Conservation (phyloP, 1,140 invertebrate species). For the Drosophila pallidifrons region DNA sequence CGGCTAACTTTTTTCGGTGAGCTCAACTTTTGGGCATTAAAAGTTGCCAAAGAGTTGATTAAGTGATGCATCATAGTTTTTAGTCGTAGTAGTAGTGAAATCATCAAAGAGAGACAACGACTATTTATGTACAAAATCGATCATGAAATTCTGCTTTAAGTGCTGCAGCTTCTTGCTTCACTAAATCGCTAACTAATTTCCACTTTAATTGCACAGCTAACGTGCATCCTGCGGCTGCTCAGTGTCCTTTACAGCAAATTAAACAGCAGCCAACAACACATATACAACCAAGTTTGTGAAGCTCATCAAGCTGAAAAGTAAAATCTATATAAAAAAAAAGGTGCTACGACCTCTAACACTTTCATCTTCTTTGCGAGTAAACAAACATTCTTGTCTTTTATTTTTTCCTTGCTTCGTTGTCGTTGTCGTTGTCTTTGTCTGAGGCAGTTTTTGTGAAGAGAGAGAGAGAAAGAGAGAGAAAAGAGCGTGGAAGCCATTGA, state of each 20-base stretch:
- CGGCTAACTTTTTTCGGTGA: too few relatives aligned
- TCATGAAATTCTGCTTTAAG: too few relatives aligned
- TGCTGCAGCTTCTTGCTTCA: not conserved
- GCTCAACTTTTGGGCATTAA: too few relatives aligned
- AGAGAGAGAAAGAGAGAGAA: not conserved
- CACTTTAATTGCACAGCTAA: slow-evolving; percentile 15
- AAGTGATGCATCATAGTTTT: too few relatives aligned
- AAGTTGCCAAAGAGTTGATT: too few relatives aligned
- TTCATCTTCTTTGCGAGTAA: slow-evolving; percentile 70
- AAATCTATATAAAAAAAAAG: slow-evolving; percentile 61
- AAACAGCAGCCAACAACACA: slow-evolving; percentile 13
- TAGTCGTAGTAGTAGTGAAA: too few relatives aligned
- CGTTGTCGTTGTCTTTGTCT: slow-evolving; percentile 3
- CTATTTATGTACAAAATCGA: too few relatives aligned
- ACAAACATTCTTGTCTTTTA: slow-evolving; percentile 55
- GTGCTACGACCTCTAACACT: slow-evolving; percentile 71
- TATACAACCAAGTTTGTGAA: slow-evolving; percentile 2
- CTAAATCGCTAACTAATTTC: not conserved
- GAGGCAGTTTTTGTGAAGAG: not conserved
- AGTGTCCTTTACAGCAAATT: slow-evolving; percentile 33
- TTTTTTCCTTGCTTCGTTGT: slow-evolving; percentile 7
- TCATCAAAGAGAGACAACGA: too few relatives aligned
- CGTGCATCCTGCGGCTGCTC: not conserved
- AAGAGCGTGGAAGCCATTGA: slow-evolving; percentile 72
- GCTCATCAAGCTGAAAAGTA: slow-evolving; percentile 33